Conservation (phyloP, 2,797 vertebrate genomes). For the Calcarius lapponicus region DNA sequence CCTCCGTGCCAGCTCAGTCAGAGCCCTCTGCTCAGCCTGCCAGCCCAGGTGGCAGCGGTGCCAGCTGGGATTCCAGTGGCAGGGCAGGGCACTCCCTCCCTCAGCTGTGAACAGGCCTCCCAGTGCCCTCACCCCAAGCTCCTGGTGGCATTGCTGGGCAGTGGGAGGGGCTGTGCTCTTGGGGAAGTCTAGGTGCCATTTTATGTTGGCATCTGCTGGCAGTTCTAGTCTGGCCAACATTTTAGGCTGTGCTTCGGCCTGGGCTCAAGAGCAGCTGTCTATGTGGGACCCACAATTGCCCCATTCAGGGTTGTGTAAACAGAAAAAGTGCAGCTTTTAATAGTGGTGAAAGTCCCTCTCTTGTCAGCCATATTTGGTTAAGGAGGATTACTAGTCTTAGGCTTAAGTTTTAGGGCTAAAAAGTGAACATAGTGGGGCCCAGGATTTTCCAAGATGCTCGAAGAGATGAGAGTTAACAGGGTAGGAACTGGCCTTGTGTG, state of each 20-base stretch:
- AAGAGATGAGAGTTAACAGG: not conserved
- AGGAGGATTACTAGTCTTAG: not conserved
- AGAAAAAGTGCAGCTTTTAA: not conserved
- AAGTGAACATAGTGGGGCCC: not conserved
- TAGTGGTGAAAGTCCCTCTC: not conserved
- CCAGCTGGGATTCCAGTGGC: not conserved
- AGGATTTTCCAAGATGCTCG: not conserved
- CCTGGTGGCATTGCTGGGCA: not conserved
- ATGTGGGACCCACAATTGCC: not conserved
- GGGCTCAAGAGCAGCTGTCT: not conserved
- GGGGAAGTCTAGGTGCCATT: not conserved
- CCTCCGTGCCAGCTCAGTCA: not conserved
- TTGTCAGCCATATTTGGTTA: not conserved
- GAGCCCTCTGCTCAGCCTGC: not conserved
- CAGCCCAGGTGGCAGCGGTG: not conserved
- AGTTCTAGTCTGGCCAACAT: not conserved
- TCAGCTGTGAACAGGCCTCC: accelerated
- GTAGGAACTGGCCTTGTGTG: not conserved
- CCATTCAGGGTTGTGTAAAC: not conserved
- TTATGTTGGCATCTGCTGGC: not conserved
- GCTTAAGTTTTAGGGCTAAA: not conserved
- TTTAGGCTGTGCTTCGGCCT: not conserved
- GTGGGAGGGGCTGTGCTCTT: not conserved
- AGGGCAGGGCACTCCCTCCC: not conserved
- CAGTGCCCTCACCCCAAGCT: not conserved